Evolutionary conservation across 2,113 vertebrate genomes (phyloP), one percentile per base, ranked within the genome.

Genomic region (Benitochromis conjunctus): DNA sequence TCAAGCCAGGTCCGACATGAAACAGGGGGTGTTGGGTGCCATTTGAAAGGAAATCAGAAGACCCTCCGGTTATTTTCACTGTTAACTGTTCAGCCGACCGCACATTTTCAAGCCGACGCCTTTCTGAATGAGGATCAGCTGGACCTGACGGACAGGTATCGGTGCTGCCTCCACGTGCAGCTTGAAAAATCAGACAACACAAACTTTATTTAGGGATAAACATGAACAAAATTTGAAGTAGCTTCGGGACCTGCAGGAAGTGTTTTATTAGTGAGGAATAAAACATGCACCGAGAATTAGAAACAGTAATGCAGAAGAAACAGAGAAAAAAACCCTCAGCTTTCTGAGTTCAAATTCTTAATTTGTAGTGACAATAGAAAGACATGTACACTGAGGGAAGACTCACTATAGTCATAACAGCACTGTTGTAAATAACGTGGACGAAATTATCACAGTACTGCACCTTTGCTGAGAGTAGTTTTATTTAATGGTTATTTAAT

Each of bases 111-210:
- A 2, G 51, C 24, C 19, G 64, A 81, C 81, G 69, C 82, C 24
- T 41, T 6, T 16, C n/a, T 46, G 71, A 92, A 88, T 92, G 31
- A 87, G 14, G 12, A 80, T 88, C 92, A 93, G 91, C 90, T 93
- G 91, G 12, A 83, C 7, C 46, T 12, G 34, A 12, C 31, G 1
- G 26, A 71, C 88, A 91, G 91, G 89, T 91, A 34, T 6, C 6
- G 1, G 38, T 66, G 91, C 5, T 77, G 80, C 92, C 85, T 90
- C 9, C 86, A 81, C 0, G 4, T 4, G 3, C 77, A 29, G 6
- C 9, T 24, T 1, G 21, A 14, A 81, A 64, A 80, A 34, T 58
- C 16, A 46, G 4, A 74, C 21, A 74, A 21, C 34, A 34, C 3
- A 43, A 4, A 48, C 55, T 74, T 26, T 29, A 1, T 4, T 71